Evolutionary conservation across 1,140 invertebrate genomes (phyloP).

Genomic region (Coenobita brevimanus): DNA sequence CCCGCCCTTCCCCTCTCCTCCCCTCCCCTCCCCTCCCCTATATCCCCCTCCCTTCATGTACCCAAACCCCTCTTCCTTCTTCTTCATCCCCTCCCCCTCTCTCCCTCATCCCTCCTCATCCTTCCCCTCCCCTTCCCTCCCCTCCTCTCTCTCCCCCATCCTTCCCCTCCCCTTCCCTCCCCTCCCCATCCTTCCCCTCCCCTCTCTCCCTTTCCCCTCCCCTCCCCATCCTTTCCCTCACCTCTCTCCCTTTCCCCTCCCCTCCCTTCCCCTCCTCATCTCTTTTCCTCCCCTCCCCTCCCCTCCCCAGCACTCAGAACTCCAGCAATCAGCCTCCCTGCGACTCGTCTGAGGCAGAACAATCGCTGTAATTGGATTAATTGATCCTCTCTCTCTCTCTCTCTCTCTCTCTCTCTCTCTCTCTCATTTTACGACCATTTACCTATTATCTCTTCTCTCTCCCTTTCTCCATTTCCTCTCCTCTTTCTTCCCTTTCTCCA

Average conservation of each 20-base stretch:
- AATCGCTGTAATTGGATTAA: conserved; percentile 67
- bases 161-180: not conserved
- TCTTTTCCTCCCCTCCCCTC: not conserved
- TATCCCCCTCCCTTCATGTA: not conserved
- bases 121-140: not conserved
- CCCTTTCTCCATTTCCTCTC: too few relatives aligned
- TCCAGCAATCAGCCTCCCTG: conserved; percentile 42
- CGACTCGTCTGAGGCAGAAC: conserved; percentile 55
- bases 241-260: too few relatives aligned
- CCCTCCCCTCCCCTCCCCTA: too few relatives aligned
- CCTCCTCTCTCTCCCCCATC: not conserved
- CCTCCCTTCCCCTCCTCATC: not conserved
- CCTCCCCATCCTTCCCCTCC: not conserved
- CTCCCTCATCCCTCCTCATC: not conserved
- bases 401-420: too few relatives aligned
- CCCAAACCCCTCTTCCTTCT: not conserved
- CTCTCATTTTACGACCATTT: too few relatives aligned
- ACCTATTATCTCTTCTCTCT: too few relatives aligned
- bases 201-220: not conserved
- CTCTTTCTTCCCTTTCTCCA: not conserved
- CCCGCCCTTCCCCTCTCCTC: too few relatives aligned
- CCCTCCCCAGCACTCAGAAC: not conserved
- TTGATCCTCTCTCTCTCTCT: conserved; percentile 40
- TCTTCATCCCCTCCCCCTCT: not conserved
- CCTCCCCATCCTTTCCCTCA: not conserved